Evolutionary conservation across 2,797 vertebrate genomes (phyloP).

Genomic region (Lerista edwardsae): DNA sequence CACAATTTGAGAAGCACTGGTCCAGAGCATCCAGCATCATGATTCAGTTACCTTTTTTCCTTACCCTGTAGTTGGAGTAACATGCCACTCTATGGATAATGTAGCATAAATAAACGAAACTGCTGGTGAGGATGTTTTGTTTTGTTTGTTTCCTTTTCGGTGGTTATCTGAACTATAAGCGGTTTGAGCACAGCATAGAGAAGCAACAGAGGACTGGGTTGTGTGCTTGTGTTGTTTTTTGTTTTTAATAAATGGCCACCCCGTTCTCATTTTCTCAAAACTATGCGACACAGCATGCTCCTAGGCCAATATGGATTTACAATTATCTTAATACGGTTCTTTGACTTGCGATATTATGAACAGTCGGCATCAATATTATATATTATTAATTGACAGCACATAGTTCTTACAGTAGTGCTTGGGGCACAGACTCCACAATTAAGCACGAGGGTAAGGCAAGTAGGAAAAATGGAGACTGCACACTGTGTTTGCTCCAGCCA

Average conservation of each 20-base stretch:
- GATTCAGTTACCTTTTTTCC: too few relatives aligned
- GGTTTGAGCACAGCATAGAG: background rate
- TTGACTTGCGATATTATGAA: slow-evolving; percentile 30
- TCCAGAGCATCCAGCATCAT: too few relatives aligned
- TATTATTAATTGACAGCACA: slow-evolving; percentile 32
- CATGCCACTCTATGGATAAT: background rate
- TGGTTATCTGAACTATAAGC: background rate
- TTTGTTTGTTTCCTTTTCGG: background rate
- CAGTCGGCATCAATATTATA: slow-evolving; percentile 11
- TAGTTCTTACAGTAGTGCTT: slow-evolving; percentile 18
- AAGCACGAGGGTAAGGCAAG: slow-evolving; percentile 21
- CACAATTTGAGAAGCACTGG: too few relatives aligned
- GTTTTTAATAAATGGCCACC: slow-evolving; percentile 3
- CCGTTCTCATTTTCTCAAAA: slow-evolving; percentile 14
- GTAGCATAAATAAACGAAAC: background rate
- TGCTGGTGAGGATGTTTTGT: background rate
- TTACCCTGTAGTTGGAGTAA: background rate
- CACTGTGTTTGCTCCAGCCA: background rate
- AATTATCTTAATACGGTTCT: slow-evolving; percentile 24
- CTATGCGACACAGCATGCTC: background rate
- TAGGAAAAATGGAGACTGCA: background rate
- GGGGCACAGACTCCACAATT: slow-evolving; percentile 15
- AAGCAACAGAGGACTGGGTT: background rate
- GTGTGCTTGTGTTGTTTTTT: background rate
- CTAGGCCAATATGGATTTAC: slow-evolving; percentile 16